Percentiles rank a stretch among this genome's conserved stretches.
Conservation (phyloP, 2,797 vertebrate species). For the Anguilla obscura region DNA sequence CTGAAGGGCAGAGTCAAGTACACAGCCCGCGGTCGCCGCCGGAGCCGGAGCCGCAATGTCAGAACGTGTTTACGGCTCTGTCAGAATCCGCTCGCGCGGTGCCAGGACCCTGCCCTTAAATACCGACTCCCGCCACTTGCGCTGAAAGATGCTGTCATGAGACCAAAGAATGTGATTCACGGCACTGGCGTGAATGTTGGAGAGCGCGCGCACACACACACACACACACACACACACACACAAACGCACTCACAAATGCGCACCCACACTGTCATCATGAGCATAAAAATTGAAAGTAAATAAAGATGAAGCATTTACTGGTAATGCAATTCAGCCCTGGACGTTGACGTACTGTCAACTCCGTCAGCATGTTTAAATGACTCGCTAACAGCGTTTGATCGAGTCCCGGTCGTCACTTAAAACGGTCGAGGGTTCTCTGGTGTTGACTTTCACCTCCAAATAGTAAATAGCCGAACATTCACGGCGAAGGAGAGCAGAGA, state of each 20-base stretch:
- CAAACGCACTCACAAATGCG: neutral
- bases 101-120: constrained; percentile 24
- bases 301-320: neutral
- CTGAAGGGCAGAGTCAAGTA: constrained; percentile 44
- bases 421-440: neutral
- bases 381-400: neutral
- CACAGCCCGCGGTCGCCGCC: neutral
- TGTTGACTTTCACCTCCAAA: constrained; percentile 1
- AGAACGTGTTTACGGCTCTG: constrained; percentile 39
- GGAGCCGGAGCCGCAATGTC: constrained; percentile 8
- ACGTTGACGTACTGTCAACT: neutral
- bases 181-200: constrained; percentile 13
- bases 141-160: constrained; percentile 38
- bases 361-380: neutral
- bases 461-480: neutral
- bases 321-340: neutral
- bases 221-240: neutral
- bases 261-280: neutral
- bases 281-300: neutral
- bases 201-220: neutral
- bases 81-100: constrained; percentile 21
- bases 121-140: constrained; percentile 10
- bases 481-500: neutral
- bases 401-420: neutral
- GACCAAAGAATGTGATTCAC: constrained; percentile 13